Conservation (phyloP, 2,888 invertebrate species). For the Melolontha melolontha region DNA sequence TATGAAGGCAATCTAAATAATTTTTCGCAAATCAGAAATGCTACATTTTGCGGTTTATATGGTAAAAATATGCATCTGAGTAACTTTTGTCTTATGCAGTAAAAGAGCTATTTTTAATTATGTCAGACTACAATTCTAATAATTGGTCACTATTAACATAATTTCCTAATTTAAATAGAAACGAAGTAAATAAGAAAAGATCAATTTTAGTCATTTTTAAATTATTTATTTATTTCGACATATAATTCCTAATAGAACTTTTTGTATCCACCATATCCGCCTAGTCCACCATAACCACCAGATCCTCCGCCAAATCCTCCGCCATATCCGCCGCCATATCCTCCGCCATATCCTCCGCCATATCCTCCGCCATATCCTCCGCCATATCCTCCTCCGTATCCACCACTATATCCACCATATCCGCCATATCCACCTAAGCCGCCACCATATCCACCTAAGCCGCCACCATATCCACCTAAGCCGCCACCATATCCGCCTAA, state of each 20-base stretch:
- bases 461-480: slow-evolving; percentile 15
- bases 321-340: slow-evolving; percentile 16
- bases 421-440: slow-evolving; percentile 24
- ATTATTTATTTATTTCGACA: slow-evolving; percentile 11
- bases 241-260: slow-evolving; percentile 3
- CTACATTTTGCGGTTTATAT: too few relatives aligned
- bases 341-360: slow-evolving; percentile 19
- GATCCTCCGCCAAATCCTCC: slow-evolving; percentile 15
- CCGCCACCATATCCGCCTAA: slow-evolving; percentile 12
- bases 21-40: too few relatives aligned
- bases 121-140: too few relatives aligned
- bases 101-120: too few relatives aligned
- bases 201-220: neutral
- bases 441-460: slow-evolving; percentile 13
- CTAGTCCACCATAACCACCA: slow-evolving; percentile 15
- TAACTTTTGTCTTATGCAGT: too few relatives aligned
- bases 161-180: too few relatives aligned
- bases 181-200: neutral
- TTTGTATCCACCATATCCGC: slow-evolving; percentile 23
- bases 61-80: too few relatives aligned
- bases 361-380: slow-evolving; percentile 15
- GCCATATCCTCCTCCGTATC: slow-evolving; percentile 7
- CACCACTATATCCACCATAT: slow-evolving; percentile 6
- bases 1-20: too few relatives aligned
- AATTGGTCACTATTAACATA: too few relatives aligned